A percentile compares a stretch with the other conserved stretches of the same genome.
Conservation (phyloP, 2,888 invertebrate species). For the Melipona beecheii region DNA sequence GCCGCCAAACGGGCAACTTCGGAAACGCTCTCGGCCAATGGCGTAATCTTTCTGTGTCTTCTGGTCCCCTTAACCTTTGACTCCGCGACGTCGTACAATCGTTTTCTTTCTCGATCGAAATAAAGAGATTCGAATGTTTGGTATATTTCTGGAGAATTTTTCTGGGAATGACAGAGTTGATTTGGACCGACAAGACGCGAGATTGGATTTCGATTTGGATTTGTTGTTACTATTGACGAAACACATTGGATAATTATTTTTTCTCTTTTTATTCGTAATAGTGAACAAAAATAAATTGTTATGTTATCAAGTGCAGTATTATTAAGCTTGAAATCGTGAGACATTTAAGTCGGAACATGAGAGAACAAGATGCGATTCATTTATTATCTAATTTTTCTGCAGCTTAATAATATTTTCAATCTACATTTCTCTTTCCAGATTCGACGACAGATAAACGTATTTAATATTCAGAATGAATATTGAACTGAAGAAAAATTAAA, state of each 20-base stretch:
- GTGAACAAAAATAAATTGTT: neutral
- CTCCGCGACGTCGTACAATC: neutral
- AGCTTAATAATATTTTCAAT: neutral
- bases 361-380: neutral
- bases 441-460: neutral
- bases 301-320: too few species aligned
- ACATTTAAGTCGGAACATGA: neutral
- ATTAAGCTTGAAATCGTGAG: neutral
- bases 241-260: neutral
- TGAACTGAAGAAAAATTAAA: neutral
- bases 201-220: too few species aligned
- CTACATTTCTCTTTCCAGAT: neutral
- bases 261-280: neutral
- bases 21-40: slow-evolving; percentile 21
- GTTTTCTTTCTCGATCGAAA: neutral
- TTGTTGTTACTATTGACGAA: neutral
- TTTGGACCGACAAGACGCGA: neutral
- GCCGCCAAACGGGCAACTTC: slow-evolving; percentile 59
- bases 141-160: neutral
- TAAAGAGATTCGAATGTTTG: neutral
- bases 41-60: slow-evolving; percentile 6
- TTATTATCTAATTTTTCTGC: neutral
- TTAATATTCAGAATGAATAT: neutral
- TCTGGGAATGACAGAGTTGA: neutral
- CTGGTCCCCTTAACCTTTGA: neutral